Conservation (phyloP, 2,888 invertebrate genomes). For the Dicycla oo region DNA sequence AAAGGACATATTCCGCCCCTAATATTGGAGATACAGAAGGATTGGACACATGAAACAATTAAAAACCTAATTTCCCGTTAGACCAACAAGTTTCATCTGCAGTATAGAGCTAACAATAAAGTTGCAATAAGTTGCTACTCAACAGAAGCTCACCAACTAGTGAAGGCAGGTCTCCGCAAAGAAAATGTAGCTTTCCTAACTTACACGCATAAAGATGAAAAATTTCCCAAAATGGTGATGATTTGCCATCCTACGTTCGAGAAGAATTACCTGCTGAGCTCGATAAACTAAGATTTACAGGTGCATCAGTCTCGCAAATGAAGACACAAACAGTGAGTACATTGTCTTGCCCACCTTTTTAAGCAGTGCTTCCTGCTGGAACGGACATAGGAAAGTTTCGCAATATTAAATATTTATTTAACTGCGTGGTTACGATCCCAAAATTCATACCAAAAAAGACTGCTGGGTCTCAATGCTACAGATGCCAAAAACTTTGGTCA, state of each 20-base stretch:
- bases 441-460: background rate
- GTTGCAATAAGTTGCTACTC: background rate
- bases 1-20: background rate
- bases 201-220: background rate
- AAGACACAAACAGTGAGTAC: background rate
- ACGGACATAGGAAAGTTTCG: background rate
- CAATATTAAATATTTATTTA: background rate
- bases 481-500: background rate
- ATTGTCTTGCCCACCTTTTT: background rate
- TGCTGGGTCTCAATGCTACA: background rate
- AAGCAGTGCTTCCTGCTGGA: background rate
- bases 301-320: constrained; percentile 6
- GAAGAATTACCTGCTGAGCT: background rate
- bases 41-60: constrained; percentile 1
- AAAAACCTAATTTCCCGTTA: background rate
- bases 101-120: background rate
- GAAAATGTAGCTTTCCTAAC: background rate
- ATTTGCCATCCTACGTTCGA: background rate
- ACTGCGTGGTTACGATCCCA: background rate
- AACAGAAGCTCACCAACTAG: constrained; percentile 3
- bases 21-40: background rate
- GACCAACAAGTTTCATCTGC: background rate
- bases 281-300: background rate
- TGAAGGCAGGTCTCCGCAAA: constrained; percentile 1
- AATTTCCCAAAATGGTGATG: background rate